Evolutionary conservation across 2,888 invertebrate species (phyloP).

Genomic region (Protophormia terraenovae): DNA sequence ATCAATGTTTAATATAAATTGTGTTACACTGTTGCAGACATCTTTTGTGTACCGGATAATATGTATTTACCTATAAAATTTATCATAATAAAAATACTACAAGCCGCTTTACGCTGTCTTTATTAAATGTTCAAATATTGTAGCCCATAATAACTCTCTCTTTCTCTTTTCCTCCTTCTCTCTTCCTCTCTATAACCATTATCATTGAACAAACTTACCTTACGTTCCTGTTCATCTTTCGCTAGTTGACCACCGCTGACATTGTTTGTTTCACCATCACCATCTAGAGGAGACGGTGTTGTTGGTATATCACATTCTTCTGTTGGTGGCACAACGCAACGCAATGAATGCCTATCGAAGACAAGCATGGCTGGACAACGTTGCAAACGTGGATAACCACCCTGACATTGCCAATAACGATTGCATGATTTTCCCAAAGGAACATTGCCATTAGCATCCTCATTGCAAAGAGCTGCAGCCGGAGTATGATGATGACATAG

Average conservation of each 20-base stretch:
- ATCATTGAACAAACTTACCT: constrained; percentile 69
- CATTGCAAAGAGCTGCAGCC: constrained; percentile 90
- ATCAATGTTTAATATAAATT: neutral
- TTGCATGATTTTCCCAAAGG: constrained; percentile 95
- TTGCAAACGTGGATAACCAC: constrained; percentile 94
- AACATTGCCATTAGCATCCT: constrained; percentile 94
- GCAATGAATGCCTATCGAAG: constrained; percentile 90
- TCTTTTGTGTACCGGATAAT: neutral
- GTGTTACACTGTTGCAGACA: neutral
- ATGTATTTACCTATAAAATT: neutral
- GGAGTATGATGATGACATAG: constrained; percentile 13
- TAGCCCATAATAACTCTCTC: neutral
- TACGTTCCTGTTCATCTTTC: constrained; percentile 75
- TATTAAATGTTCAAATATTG: constrained; percentile 28
- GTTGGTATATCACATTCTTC: constrained; percentile 94
- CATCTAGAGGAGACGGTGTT: constrained; percentile 86
- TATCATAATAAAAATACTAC: neutral
- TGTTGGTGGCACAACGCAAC: constrained; percentile 94
- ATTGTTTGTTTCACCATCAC: constrained; percentile 75
- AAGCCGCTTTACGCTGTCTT: neutral
- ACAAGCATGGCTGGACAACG: constrained; percentile 95
- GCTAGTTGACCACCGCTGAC: constrained; percentile 70
- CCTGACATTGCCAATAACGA: constrained; percentile 96
- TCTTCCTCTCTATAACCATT: neutral
- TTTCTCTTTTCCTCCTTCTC: too few relatives aligned